Percentiles rank a stretch among this genome's conserved stretches.
Conservation (phyloP, 2,888 invertebrate genomes). For the Apocheima hispidaria region DNA sequence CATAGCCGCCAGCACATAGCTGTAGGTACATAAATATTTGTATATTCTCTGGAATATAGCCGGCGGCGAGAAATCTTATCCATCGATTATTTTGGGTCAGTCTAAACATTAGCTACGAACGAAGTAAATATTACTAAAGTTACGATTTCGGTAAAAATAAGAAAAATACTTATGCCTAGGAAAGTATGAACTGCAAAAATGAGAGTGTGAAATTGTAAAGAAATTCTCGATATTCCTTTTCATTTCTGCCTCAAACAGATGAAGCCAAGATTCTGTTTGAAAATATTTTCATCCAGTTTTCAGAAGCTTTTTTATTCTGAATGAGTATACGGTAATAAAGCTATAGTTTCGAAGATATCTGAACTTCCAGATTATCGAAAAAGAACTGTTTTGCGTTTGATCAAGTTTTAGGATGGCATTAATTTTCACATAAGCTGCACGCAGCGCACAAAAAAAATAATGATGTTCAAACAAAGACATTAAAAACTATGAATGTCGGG, state of each 20-base stretch:
- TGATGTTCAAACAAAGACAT: too few species aligned
- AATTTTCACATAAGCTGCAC: too few species aligned
- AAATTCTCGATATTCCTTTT: not conserved
- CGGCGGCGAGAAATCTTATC: constrained; percentile 27
- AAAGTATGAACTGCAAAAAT: not conserved
- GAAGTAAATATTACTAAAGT: too few species aligned
- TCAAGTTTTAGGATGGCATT: too few species aligned
- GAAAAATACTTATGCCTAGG: too few species aligned
- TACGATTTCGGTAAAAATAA: too few species aligned
- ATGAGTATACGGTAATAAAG: too few species aligned
- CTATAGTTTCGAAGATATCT: too few species aligned
- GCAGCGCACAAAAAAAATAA: too few species aligned
- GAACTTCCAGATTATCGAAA: too few species aligned
- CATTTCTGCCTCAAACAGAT: not conserved
- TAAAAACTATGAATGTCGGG: too few species aligned
- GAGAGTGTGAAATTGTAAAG: not conserved
- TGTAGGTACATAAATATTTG: constrained; percentile 30
- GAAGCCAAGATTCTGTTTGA: not conserved
- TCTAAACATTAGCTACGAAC: constrained; percentile 8
- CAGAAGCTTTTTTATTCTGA: not conserved
- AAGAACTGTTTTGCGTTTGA: too few species aligned
- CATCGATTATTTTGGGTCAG: constrained; percentile 20
- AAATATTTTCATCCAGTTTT: not conserved
- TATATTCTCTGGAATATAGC: constrained; percentile 27
- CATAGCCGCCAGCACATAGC: constrained; percentile 59